Evolutionary conservation across 2,888 invertebrate species (phyloP).

Genomic region (Brachylomia viminalis): DNA sequence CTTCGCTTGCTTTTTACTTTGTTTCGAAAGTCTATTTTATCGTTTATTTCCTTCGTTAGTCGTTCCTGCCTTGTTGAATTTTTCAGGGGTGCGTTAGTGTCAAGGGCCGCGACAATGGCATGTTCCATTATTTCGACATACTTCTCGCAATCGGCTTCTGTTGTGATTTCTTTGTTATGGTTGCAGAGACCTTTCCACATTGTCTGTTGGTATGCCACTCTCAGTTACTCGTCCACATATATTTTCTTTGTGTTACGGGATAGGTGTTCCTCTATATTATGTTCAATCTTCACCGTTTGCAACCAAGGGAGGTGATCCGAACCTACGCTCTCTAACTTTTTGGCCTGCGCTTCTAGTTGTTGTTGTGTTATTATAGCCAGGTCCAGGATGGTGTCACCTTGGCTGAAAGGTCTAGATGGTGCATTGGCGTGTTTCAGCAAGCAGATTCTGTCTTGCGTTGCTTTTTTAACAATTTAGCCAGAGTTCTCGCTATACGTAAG

Average conservation of each 20-base stretch:
- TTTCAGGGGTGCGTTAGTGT: conserved; percentile 23
- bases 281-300: neutral
- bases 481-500: neutral
- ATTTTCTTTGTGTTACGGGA: neutral
- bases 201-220: neutral
- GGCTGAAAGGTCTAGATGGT: too few species aligned
- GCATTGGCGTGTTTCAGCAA: neutral
- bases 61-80: conserved; percentile 29
- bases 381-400: too few species aligned
- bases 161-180: neutral
- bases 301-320: too few species aligned
- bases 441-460: neutral
- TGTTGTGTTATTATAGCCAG: too few species aligned
- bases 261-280: neutral
- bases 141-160: neutral
- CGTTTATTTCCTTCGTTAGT: conserved; percentile 37
- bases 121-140: conserved; percentile 1
- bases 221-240: neutral
- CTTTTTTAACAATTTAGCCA: neutral
- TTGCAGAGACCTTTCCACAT: neutral
- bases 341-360: too few species aligned
- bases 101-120: conserved; percentile 11
- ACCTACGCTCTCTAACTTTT: too few species aligned
- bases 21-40: conserved; percentile 18
- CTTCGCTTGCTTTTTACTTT: too few species aligned